phyloP scores from a whole-genome alignment of 2,888 invertebrate genomes.

The Acanthopleura granulata region DNA sequence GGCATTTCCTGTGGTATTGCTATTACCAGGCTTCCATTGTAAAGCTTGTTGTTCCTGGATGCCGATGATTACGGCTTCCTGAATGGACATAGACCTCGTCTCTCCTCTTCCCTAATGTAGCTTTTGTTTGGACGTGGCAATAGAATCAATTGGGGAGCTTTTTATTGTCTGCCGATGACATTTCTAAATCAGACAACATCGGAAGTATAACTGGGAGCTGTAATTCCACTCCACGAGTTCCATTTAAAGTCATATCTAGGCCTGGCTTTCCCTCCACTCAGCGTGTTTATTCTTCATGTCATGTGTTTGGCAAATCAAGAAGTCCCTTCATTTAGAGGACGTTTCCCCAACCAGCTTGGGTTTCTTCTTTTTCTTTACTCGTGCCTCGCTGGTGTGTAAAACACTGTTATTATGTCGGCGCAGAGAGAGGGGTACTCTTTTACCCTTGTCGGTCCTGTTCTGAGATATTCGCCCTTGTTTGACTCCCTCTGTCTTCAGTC shows the following conservation, averaged over 20 bases:
- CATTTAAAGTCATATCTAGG: background rate
- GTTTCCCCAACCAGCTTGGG: too few relatives aligned
- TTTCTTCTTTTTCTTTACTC: too few relatives aligned
- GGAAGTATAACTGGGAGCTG: background rate
- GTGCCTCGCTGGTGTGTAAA: too few relatives aligned
- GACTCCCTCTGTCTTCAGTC: background rate
- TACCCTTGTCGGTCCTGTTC: background rate
- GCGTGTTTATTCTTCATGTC: background rate
- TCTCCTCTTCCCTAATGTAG: background rate
- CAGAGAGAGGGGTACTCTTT: too few relatives aligned
- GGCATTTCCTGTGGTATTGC: constrained; percentile 3
- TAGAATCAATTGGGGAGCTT: background rate
- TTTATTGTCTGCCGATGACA: background rate
- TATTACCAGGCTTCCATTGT: background rate
- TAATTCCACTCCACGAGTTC: background rate
- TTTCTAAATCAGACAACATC: background rate
- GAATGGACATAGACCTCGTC: constrained; percentile 1
- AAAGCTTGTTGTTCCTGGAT: too few relatives aligned
- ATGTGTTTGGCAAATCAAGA: too few relatives aligned
- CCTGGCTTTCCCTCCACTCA: background rate
- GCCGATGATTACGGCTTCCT: background rate
- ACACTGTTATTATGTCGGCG: too few relatives aligned
- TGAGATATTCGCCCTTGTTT: background rate
- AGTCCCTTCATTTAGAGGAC: too few relatives aligned
- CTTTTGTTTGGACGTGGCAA: background rate